These are phyloP conservation scores for Strigamia maritima DNA, from an alignment of 2,888 invertebrate species.

Conservation along the genomic window DNA sequence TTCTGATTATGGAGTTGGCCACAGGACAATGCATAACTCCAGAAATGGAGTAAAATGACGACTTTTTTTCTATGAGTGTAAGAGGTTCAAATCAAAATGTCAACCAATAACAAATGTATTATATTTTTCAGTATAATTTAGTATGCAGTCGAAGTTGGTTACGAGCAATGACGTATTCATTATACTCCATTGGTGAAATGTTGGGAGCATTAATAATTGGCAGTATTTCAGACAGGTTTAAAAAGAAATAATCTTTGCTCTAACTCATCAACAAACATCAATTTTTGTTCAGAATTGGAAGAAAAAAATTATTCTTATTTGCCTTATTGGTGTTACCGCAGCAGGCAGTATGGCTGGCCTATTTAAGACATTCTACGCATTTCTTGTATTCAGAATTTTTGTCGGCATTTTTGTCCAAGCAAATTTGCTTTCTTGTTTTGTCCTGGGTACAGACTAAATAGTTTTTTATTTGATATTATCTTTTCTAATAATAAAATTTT, in stretches of 20 bases:
- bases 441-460: slow-evolving; percentile 31
- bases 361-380: slow-evolving; percentile 64
- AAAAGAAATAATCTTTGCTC: background rate
- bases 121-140: slow-evolving; percentile 55
- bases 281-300: slow-evolving; percentile 58
- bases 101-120: no score
- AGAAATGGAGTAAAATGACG: no score
- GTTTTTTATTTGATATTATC: background rate
- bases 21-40: no score
- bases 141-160: slow-evolving; percentile 65
- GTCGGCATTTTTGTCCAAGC: slow-evolving; percentile 56
- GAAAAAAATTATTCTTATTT: slow-evolving; percentile 70
- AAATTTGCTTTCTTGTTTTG: background rate
- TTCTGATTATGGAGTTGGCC: no score
- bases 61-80: no score
- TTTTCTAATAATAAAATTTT: background rate
- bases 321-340: slow-evolving; percentile 66
- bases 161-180: slow-evolving; percentile 64
- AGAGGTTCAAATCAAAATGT: no score
- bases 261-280: background rate
- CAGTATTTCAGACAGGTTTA: slow-evolving; percentile 40
- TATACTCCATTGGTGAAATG: slow-evolving; percentile 70
- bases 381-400: slow-evolving; percentile 63
- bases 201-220: slow-evolving; percentile 70
- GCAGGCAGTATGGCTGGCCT: slow-evolving; percentile 66